Conservation (phyloP, 2,888 invertebrate species). For the Hypsopygia costalis region DNA sequence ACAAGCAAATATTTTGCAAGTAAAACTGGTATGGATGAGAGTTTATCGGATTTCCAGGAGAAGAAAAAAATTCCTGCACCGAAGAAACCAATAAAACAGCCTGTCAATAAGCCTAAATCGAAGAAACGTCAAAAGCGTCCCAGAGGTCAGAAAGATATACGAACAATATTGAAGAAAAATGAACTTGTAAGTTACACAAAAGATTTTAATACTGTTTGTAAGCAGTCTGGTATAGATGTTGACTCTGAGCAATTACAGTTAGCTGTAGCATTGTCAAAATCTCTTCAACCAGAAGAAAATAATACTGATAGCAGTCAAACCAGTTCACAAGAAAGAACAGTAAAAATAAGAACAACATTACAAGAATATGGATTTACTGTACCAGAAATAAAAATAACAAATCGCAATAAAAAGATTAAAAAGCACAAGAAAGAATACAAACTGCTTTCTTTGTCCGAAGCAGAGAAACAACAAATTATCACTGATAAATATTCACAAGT, state of each 20-base stretch:
- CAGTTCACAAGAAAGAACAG: constrained; percentile 43
- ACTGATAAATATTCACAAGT: constrained; percentile 54
- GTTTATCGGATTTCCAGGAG: constrained; percentile 59
- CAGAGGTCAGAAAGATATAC: constrained; percentile 63
- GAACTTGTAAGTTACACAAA: constrained; percentile 59
- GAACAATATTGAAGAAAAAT: constrained; percentile 53
- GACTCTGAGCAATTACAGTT: constrained; percentile 84
- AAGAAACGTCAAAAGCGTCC: constrained; percentile 34
- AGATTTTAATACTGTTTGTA: constrained; percentile 64
- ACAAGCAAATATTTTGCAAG: constrained; percentile 58
- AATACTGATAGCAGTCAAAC: constrained; percentile 19
- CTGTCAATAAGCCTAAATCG: constrained; percentile 29
- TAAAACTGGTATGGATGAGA: constrained; percentile 60
- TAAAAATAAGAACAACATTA: constrained; percentile 73
- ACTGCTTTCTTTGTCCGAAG: constrained; percentile 40
- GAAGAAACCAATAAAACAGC: constrained; percentile 29
- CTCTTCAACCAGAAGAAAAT: constrained; percentile 43
- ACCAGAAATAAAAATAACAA: constrained; percentile 42
- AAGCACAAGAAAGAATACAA: constrained; percentile 45
- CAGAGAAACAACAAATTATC: constrained; percentile 52
- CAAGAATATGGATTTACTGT: constrained; percentile 83
- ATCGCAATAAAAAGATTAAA: constrained; percentile 28
- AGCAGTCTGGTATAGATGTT: constrained; percentile 69
- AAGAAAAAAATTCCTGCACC: constrained; percentile 45
- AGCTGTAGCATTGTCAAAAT: constrained; percentile 84